A percentile compares a stretch with the other conserved stretches of the same genome.
Evolutionary conservation across 2,113 vertebrate species (phyloP).

Genomic region (Carettochelys insculpta): DNA sequence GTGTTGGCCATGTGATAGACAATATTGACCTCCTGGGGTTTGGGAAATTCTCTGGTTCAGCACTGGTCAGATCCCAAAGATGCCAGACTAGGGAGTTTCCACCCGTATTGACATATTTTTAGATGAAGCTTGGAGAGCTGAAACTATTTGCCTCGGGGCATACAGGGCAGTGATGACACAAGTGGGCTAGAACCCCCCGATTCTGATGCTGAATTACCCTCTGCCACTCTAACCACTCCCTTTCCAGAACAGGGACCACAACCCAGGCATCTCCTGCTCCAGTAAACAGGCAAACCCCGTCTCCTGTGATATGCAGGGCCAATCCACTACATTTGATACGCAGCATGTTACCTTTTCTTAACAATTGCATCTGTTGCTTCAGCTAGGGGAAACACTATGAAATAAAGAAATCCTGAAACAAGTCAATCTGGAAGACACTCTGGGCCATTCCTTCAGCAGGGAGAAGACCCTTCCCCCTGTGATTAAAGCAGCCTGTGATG

Average conservation of each 20-base stretch:
- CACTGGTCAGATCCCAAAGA: too few relatives aligned
- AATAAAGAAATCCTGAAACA: neutral
- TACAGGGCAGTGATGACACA: neutral
- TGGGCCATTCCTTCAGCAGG: neutral
- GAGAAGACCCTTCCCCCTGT: neutral
- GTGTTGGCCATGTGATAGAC: too few relatives aligned
- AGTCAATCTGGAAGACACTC: neutral
- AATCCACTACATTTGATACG: neutral
- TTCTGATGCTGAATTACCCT: neutral
- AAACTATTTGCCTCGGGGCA: neutral
- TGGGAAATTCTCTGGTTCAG: too few relatives aligned
- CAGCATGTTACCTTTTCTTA: accelerated
- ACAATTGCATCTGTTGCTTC: neutral
- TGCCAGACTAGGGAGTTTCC: too few relatives aligned
- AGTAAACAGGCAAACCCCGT: too few relatives aligned
- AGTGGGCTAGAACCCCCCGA: accelerated
- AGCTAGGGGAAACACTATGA: neutral
- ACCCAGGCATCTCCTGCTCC: neutral
- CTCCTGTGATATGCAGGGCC: neutral
- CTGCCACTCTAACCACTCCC: neutral
- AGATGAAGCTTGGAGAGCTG: neutral
- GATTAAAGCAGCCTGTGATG: neutral
- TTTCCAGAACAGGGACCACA: neutral
- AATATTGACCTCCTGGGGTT: too few relatives aligned
- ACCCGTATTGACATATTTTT: too few relatives aligned